Evolutionary conservation across 1,140 invertebrate species (phyloP), one percentile per base, ranked within the genome.

Genomic region (Megalopta genalis): DNA sequence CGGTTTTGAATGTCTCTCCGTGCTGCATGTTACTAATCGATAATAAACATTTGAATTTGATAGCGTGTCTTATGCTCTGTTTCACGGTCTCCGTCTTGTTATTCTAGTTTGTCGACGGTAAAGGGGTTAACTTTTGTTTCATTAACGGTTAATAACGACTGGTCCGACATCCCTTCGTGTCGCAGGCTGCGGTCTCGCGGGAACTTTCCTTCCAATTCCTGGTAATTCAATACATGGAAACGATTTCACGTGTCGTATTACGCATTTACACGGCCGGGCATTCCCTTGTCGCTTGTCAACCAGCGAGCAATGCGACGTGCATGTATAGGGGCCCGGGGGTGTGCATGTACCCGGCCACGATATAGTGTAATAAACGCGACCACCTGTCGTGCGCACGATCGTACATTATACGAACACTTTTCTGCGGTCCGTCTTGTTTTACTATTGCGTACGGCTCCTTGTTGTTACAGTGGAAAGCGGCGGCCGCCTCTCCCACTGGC

Each of bases 161-260:
- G 46, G 67, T 78, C 39, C 69, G 46, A n/a, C 42, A 72, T 64
- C 77, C 73, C 59, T 54, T 78, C 64, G 72, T 52, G 60, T 46
- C 59, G 32, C 77, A 85, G 73, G 79, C 81, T 80, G 82, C 72
- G 59, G 76, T 65, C 68, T 52, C 69, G 49, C 49, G 25, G 73
- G 69, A 77, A 86, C 75, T 82, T 87, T 78, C 49, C 49, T 18
- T 74, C 76, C 80, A 59, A 87, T 91, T 87, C 88, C 77, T 52
- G 73, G 91, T 92, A 91, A 92, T 86, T 65, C 81, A 81, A 92
- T 85, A 90, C 84, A 72, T 87, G 77, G 84, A 87, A 90, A 87
- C 83, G 90, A 91, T 91, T 92, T 91, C 88, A 88, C 89, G 90
- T 91, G 85, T 92, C 88, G 83, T 77, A 86, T 92, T 91, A 89